These are phyloP conservation scores for Acanthosoma haemorrhoidale DNA, from an alignment of 2,888 invertebrate genomes.

Conservation along the genomic window DNA sequence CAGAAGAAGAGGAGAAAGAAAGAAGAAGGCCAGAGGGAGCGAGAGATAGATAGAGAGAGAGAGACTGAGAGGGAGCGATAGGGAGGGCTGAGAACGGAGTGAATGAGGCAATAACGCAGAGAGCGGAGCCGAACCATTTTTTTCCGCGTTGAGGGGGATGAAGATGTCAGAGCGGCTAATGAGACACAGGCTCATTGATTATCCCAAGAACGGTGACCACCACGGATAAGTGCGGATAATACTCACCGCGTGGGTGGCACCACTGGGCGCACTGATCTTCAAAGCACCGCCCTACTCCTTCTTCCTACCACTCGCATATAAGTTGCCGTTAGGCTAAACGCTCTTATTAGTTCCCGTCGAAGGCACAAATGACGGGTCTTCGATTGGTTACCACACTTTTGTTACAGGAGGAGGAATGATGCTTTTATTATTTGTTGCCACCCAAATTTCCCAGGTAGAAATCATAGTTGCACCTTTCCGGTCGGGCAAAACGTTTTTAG, in stretches of 20 bases:
- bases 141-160: slow-evolving; percentile 10
- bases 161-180: slow-evolving; percentile 2
- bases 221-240: too few species aligned
- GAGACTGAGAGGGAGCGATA: background rate
- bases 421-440: too few species aligned
- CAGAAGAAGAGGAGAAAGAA: background rate
- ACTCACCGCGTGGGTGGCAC: background rate
- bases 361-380: too few species aligned
- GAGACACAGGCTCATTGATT: slow-evolving; percentile 1
- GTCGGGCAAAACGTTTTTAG: too few species aligned
- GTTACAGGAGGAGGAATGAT: too few species aligned
- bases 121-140: background rate
- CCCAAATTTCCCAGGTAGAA: too few species aligned
- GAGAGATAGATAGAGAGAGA: too few species aligned
- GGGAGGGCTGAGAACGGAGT: background rate
- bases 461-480: too few species aligned
- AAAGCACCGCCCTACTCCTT: background rate
- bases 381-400: too few species aligned
- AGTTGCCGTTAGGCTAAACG: too few species aligned
- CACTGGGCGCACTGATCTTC: background rate
- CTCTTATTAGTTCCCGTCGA: too few species aligned
- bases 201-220: too few species aligned
- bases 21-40: background rate
- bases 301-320: background rate
- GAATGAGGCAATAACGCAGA: slow-evolving; percentile 1